Percentiles rank a stretch among this genome's conserved stretches.
phyloP scores from a whole-genome alignment of 2,888 invertebrate genomes.

The Stenolophus ochropezus region DNA sequence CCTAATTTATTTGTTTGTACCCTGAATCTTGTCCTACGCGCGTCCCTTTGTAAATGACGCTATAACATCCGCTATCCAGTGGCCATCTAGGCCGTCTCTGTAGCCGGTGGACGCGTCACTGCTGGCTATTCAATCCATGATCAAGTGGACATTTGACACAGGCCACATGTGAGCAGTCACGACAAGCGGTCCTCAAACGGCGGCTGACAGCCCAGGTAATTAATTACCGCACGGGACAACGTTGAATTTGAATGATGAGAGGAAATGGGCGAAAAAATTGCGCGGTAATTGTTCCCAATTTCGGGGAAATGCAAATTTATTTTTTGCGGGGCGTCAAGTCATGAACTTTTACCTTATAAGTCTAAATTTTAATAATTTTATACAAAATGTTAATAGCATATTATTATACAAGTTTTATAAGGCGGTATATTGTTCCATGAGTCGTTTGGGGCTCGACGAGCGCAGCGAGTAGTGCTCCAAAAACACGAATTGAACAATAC shows the following conservation, averaged over 20 bases:
- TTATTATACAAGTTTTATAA: no score
- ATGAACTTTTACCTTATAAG: no score
- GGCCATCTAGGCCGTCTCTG: neutral
- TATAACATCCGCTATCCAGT: neutral
- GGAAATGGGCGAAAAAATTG: neutral
- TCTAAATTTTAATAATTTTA: no score
- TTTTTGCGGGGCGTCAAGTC: no score
- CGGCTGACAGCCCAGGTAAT: neutral
- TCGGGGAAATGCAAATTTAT: neutral
- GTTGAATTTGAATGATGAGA: neutral
- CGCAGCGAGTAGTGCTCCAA: no score
- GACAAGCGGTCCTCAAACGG: slow-evolving; percentile 27
- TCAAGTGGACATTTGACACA: slow-evolving; percentile 50
- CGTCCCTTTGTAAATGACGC: no score
- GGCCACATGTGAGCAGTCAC: slow-evolving; percentile 35
- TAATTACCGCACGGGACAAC: neutral
- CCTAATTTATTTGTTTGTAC: no score
- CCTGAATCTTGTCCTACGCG: no score
- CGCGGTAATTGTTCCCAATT: neutral
- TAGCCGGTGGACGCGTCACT: slow-evolving; percentile 1
- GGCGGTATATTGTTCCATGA: no score
- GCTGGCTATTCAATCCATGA: slow-evolving; percentile 53
- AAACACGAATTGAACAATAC: no score
- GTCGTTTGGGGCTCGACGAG: no score
- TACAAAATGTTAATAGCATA: no score